phyloP scores from a whole-genome alignment of 1,140 invertebrate genomes.

The Drosophila repletoides region DNA sequence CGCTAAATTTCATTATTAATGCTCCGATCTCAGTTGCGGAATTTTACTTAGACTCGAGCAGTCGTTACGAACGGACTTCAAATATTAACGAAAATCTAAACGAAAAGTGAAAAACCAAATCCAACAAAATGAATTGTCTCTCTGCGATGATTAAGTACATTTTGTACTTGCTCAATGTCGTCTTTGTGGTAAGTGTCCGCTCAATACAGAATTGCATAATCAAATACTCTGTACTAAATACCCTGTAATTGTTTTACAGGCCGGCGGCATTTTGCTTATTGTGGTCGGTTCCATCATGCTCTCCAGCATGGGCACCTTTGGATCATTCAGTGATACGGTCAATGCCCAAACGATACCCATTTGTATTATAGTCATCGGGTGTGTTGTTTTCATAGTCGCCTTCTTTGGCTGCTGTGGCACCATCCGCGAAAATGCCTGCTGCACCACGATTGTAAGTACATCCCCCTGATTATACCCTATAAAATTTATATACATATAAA shows the following conservation, averaged over 20 bases:
- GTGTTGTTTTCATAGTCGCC: conserved; percentile 88
- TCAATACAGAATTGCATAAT: not conserved
- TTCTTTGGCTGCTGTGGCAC: conserved; percentile 94
- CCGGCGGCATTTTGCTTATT: conserved; percentile 86
- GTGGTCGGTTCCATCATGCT: conserved; percentile 85
- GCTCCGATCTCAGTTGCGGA: conserved; percentile 2
- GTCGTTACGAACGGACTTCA: conserved; percentile 38
- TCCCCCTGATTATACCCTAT: not conserved
- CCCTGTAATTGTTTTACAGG: conserved; percentile 81
- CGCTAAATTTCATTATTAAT: conserved; percentile 52
- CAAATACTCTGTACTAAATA: not conserved
- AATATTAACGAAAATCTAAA: conserved; percentile 15
- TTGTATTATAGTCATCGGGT: conserved; percentile 87
- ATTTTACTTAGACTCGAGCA: conserved; percentile 44
- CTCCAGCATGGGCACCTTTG: conserved; percentile 83
- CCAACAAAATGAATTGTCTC: conserved; percentile 74
- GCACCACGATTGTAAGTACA: conserved; percentile 88
- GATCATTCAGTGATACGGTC: conserved; percentile 82
- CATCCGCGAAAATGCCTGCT: conserved; percentile 90
- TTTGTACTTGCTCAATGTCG: conserved; percentile 72
- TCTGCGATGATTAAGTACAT: conserved; percentile 75
- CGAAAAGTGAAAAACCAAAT: conserved; percentile 17
- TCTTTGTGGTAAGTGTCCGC: conserved; percentile 64
- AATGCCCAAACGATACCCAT: conserved; percentile 84
- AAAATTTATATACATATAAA: not conserved